Conservation (phyloP, 2,888 invertebrate species). For the Erebia palarica region DNA sequence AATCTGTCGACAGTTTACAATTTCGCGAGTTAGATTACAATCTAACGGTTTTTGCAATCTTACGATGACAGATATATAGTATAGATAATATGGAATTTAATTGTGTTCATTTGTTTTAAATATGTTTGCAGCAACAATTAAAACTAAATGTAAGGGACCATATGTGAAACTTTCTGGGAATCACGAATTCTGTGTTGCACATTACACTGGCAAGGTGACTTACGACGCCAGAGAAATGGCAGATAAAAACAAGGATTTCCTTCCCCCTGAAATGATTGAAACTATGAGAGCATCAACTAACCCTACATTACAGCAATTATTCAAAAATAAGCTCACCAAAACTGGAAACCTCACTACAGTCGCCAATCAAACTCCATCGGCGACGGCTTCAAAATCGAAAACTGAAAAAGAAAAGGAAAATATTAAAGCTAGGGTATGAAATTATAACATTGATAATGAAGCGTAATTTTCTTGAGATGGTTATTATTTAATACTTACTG, state of each 20-base stretch:
- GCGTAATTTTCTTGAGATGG: not conserved
- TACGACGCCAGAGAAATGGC: constrained; percentile 93
- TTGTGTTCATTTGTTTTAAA: no score
- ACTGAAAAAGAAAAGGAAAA: constrained; percentile 76
- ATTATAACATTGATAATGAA: not conserved
- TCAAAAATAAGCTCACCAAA: constrained; percentile 91
- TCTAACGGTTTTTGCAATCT: no score
- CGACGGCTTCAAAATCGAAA: constrained; percentile 59
- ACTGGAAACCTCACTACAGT: constrained; percentile 91
- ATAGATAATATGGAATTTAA: no score
- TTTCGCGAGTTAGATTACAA: no score
- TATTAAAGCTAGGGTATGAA: constrained; percentile 78
- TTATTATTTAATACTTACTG: not conserved
- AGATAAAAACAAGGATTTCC: constrained; percentile 94
- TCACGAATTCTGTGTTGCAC: constrained; percentile 91
- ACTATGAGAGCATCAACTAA: constrained; percentile 90
- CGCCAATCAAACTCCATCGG: constrained; percentile 56
- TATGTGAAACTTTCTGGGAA: constrained; percentile 82
- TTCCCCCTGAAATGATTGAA: constrained; percentile 95
- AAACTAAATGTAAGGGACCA: constrained; percentile 75
- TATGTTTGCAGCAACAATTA: constrained; percentile 77
- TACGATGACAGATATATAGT: no score
- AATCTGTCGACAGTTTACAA: no score
- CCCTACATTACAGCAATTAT: constrained; percentile 87
- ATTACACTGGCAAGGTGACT: constrained; percentile 94